A percentile compares a stretch with the other conserved stretches of the same genome.
phyloP scores from a whole-genome alignment of 64 coral and sea anemone genomes.

The Dendronephthya gigantea region DNA sequence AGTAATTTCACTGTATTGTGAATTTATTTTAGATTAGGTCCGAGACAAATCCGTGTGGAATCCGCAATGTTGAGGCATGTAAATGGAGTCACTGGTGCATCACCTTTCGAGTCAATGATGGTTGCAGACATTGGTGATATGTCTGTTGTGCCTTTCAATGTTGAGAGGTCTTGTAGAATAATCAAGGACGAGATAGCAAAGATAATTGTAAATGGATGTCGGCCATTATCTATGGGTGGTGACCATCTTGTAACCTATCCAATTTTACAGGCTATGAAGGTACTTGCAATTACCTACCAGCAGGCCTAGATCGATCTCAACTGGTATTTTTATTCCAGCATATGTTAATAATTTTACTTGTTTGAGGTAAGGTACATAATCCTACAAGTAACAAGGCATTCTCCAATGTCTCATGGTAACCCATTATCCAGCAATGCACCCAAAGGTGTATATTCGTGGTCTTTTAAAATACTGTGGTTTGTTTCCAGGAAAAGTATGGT shows the following conservation, averaged over 20 bases:
- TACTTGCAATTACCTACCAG: no score
- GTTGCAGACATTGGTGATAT: constrained; percentile 88
- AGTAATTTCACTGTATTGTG: no score
- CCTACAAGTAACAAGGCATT: no score
- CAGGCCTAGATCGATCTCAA: no score
- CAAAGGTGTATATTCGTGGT: no score
- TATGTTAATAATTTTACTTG: no score
- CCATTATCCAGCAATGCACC: no score
- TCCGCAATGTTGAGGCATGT: constrained; percentile 65
- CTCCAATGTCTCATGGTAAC: no score
- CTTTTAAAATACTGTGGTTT: no score
- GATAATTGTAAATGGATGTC: constrained; percentile 44
- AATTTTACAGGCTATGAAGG: constrained; percentile 62
- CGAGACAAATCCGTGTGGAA: constrained; percentile 73
- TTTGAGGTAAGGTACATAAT: no score
- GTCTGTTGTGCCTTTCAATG: constrained; percentile 50
- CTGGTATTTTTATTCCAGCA: no score
- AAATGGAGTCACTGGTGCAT: constrained; percentile 60
- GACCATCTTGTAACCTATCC: constrained; percentile 68
- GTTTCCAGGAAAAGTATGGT: constrained; percentile 57
- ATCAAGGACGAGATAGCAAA: constrained; percentile 39
- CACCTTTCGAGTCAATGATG: constrained; percentile 76
- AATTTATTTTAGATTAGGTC: constrained; percentile 38
- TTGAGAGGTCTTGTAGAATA: constrained; percentile 32
- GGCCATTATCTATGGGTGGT: constrained; percentile 50